Conservation (phyloP, 2,797 vertebrate species). For the Chrysocyon brachyurus region DNA sequence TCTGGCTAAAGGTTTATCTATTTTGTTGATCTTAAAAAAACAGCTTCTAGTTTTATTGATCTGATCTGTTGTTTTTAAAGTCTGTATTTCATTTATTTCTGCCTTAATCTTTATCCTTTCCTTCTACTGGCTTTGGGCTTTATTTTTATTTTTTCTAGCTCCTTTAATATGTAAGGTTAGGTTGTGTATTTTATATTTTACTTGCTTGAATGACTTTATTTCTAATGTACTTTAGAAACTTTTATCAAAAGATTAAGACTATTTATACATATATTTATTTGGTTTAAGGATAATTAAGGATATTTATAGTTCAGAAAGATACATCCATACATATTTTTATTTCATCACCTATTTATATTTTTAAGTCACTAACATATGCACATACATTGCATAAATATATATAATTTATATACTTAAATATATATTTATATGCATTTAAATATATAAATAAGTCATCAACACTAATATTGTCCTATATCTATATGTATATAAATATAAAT, state of each 20-base stretch:
- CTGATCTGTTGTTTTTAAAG: not conserved
- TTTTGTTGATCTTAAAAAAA: not conserved
- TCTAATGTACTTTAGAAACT: not conserved
- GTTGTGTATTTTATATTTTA: not conserved
- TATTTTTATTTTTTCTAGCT: not conserved
- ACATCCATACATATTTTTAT: not conserved
- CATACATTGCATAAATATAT: not conserved
- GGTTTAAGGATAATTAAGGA: not conserved
- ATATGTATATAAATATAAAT: too few relatives aligned
- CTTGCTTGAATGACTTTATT: not conserved
- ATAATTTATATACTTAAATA: not conserved
- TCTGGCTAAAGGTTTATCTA: not conserved
- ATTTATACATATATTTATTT: not conserved
- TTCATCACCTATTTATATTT: conserved; percentile 23
- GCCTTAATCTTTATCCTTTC: not conserved
- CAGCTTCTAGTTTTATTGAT: not conserved
- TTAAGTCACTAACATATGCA: not conserved
- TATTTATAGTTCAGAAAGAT: conserved; percentile 26
- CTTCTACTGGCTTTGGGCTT: not conserved
- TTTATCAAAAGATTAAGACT: not conserved
- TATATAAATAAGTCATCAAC: not conserved
- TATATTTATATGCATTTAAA: not conserved
- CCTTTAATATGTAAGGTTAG: not conserved
- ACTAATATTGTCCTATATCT: not conserved
- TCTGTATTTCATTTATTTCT: not conserved